These are phyloP conservation scores for Excalfactoria chinensis DNA, from an alignment of 2,113 vertebrate species.

Conservation along the genomic window DNA sequence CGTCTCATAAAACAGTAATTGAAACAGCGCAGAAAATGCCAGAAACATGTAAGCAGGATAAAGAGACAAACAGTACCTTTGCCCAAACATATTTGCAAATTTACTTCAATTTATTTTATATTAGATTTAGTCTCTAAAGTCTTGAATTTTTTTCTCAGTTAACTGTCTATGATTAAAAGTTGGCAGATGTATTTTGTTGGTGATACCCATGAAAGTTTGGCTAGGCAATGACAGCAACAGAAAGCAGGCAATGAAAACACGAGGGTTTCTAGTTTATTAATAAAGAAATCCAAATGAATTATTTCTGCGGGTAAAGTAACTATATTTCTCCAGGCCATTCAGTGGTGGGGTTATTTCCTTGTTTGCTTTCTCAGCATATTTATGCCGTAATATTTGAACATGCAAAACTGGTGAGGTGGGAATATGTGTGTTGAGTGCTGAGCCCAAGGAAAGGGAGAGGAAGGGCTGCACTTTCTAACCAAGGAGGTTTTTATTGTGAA, in stretches of 20 bases:
- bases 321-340: neutral
- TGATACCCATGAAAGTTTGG: neutral
- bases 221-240: neutral
- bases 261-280: neutral
- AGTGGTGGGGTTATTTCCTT: neutral
- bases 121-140: neutral
- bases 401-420: neutral
- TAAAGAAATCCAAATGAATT: neutral
- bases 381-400: neutral
- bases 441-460: neutral
- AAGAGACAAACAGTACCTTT: neutral
- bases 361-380: neutral
- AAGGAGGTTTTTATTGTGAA: neutral
- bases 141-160: neutral
- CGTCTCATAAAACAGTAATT: neutral
- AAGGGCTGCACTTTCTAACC: neutral
- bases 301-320: neutral
- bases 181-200: neutral
- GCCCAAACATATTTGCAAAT: neutral
- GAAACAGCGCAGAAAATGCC: neutral
- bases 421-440: neutral
- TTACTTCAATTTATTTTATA: neutral
- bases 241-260: neutral
- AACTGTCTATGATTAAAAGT: neutral
- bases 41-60: neutral